Conservation (phyloP, 2,797 vertebrate species). For the Propithecus deckenii region DNA sequence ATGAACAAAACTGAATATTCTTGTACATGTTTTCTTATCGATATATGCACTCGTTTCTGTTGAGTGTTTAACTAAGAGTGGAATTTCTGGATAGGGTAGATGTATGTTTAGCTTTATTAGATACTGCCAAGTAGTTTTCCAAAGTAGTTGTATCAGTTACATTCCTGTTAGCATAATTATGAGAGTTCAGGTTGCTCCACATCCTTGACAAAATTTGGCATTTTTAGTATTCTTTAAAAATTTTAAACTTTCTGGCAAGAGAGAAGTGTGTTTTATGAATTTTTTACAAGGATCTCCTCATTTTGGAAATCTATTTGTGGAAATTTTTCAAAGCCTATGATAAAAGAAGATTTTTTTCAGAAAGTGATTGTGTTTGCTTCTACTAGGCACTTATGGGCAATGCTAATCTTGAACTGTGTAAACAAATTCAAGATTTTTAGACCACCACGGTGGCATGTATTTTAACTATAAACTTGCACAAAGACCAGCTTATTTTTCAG, state of each 20-base stretch:
- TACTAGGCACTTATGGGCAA: background rate
- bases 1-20: constrained; percentile 9
- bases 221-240: background rate
- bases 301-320: constrained; percentile 27
- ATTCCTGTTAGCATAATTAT: background rate
- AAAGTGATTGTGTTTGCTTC: background rate
- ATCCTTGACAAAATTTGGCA: background rate
- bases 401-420: background rate
- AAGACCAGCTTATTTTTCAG: background rate
- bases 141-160: background rate
- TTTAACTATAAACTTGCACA: background rate
- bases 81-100: constrained; percentile 6
- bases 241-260: background rate
- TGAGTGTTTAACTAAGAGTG: background rate
- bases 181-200: background rate
- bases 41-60: background rate
- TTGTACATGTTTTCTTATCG: background rate
- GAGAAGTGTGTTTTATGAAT: background rate
- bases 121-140: background rate
- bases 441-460: background rate
- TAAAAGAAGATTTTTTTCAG: background rate
- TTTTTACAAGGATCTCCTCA: background rate
- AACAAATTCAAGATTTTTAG: constrained; percentile 7
- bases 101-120: constrained; percentile 5
- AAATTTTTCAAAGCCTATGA: background rate